phyloP scores from a whole-genome alignment of 2,888 invertebrate species.

The Hirudinaria manillensis region DNA sequence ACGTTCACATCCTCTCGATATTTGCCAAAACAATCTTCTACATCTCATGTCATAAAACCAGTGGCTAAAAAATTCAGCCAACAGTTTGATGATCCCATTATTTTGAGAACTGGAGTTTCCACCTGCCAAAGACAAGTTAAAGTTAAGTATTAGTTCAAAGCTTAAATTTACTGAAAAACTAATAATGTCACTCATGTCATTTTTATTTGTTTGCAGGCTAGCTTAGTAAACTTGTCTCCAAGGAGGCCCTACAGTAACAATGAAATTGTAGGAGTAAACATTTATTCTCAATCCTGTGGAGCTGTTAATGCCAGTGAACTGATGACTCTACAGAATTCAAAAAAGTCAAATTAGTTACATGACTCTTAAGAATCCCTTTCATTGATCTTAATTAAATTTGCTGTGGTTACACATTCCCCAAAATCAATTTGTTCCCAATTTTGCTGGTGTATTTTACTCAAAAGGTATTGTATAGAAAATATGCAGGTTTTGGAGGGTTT shows the following conservation, averaged over 20 bases:
- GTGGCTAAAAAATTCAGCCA: not conserved
- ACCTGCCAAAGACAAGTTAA: not conserved
- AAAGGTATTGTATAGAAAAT: no score
- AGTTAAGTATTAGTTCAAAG: no score
- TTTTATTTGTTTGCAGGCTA: not conserved
- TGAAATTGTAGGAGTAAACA: not conserved
- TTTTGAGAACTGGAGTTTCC: not conserved
- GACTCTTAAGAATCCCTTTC: no score
- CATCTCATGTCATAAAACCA: not conserved
- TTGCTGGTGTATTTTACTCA: no score
- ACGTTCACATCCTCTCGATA: not conserved
- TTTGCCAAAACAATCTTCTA: slow-evolving; percentile 1
- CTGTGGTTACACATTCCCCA: no score
- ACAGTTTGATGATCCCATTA: slow-evolving; percentile 1
- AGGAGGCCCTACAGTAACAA: slow-evolving; percentile 5
- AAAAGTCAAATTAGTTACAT: no score
- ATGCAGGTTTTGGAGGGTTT: no score
- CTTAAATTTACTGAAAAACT: not conserved
- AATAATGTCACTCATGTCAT: not conserved
- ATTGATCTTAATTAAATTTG: no score
- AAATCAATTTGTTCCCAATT: no score
- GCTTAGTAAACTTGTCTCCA: not conserved
- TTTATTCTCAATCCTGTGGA: slow-evolving; percentile 6
- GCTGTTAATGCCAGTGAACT: slow-evolving; percentile 4
- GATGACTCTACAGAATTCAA: not conserved